Conservation (phyloP, 2,888 invertebrate species). For the Drosophila rellima region DNA sequence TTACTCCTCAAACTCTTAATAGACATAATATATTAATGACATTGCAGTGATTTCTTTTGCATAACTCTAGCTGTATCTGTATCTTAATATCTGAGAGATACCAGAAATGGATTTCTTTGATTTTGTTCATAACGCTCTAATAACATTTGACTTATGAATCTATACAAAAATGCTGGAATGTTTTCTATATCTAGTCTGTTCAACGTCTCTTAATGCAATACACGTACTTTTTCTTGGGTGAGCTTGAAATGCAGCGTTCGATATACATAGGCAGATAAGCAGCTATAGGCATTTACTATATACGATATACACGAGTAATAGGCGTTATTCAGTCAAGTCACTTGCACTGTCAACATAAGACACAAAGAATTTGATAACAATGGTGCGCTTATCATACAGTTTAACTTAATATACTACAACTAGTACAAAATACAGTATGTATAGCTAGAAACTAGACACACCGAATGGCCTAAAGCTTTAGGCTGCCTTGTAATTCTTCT, state of each 20-base stretch:
- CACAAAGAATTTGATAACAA: slow-evolving; percentile 60
- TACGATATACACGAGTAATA: slow-evolving; percentile 9
- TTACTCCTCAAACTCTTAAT: slow-evolving; percentile 31
- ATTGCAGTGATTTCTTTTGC: slow-evolving; percentile 31
- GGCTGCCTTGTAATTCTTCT: slow-evolving; percentile 8
- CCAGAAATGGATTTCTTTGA: slow-evolving; percentile 8
- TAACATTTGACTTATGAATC: slow-evolving; percentile 54
- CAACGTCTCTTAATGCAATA: slow-evolving; percentile 20
- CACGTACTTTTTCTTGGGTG: slow-evolving; percentile 8
- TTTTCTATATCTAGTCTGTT: slow-evolving; percentile 2
- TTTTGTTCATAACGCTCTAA: slow-evolving; percentile 55
- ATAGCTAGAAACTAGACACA: slow-evolving; percentile 19
- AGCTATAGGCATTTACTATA: slow-evolving; percentile 37
- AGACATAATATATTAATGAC: slow-evolving; percentile 33
- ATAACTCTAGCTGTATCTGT: slow-evolving; percentile 42
- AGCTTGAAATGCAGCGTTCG: slow-evolving; percentile 27
- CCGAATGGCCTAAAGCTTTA: slow-evolving; percentile 7
- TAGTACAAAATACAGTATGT: slow-evolving; percentile 55
- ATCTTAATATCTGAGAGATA: slow-evolving; percentile 8
- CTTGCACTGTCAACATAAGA: slow-evolving; percentile 64
- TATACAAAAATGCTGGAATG: slow-evolving; percentile 31
- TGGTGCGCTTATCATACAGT: slow-evolving; percentile 33
- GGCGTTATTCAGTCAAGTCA: slow-evolving; percentile 42
- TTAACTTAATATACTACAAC: slow-evolving; percentile 41
- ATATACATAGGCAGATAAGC: slow-evolving; percentile 44